These are phyloP conservation scores for Promerops cafer DNA, from an alignment of 2,113 vertebrate species.

Conservation along the genomic window DNA sequence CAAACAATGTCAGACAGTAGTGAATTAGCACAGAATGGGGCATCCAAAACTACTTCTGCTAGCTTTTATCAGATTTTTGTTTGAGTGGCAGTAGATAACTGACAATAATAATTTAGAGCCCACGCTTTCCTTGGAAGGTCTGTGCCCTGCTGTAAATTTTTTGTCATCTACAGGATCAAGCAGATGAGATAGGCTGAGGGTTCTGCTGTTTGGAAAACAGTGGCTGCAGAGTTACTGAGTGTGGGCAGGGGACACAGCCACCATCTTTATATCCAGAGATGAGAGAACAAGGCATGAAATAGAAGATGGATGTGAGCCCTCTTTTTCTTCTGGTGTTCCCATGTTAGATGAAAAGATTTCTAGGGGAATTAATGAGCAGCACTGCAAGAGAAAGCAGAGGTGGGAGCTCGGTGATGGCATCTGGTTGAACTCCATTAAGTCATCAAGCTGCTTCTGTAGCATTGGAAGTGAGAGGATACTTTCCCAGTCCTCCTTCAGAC, in stretches of 20 bases:
- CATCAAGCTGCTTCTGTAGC: neutral
- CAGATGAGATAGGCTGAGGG: neutral
- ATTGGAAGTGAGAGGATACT: neutral
- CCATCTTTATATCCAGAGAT: neutral
- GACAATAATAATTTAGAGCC: neutral
- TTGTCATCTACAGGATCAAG: neutral
- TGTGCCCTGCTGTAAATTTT: neutral
- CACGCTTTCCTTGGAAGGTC: neutral
- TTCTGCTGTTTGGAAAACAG: neutral
- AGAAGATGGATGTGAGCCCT: neutral
- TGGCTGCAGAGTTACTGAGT: neutral
- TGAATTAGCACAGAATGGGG: neutral
- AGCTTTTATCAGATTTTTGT: neutral
- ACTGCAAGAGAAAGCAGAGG: neutral
- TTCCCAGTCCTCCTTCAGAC: neutral
- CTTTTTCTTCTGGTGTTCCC: neutral
- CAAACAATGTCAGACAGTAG: neutral
- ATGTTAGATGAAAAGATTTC: neutral
- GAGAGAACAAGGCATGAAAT: neutral
- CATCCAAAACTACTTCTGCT: neutral
- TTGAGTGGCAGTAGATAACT: neutral
- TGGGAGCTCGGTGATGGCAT: neutral
- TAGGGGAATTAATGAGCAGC: neutral
- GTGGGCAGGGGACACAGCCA: neutral
- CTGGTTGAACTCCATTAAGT: neutral